Percentiles rank a stretch among this genome's conserved stretches.
These are phyloP conservation scores for Lucifuga dentata DNA, from an alignment of 2,113 vertebrate genomes.

Conservation along the genomic window DNA sequence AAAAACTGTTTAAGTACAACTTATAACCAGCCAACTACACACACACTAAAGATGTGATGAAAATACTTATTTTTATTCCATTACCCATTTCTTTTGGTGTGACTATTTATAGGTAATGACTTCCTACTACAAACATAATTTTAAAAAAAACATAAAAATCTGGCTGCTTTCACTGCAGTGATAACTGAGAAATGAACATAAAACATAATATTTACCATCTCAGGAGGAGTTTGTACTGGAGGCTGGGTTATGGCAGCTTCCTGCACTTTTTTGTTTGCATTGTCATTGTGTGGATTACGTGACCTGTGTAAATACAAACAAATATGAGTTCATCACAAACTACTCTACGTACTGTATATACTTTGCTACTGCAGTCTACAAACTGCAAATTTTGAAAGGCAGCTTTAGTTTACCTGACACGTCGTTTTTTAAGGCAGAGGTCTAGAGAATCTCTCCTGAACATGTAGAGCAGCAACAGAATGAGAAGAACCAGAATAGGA, in stretches of 20 bases:
- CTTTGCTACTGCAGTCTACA: not conserved
- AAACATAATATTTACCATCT: conserved; percentile 40
- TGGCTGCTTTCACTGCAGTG: not conserved
- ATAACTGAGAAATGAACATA: not conserved
- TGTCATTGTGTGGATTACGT: conserved; percentile 5
- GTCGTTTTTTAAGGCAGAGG: conserved; percentile 44
- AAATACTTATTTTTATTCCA: not conserved
- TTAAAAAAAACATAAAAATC: not conserved
- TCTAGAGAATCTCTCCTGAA: conserved; percentile 75
- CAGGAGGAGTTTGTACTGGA: conserved; percentile 13
- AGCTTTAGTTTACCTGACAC: conserved; percentile 47
- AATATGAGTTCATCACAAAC: not conserved
- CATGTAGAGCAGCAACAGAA: conserved; percentile 76
- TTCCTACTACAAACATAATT: no score
- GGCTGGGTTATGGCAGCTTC: conserved; percentile 12
- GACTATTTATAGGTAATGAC: not conserved
- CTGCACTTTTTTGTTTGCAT: conserved; percentile 18
- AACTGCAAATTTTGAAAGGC: not conserved
- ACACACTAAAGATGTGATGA: not conserved
- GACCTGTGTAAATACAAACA: conserved; percentile 53
- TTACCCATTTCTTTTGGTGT: not conserved
- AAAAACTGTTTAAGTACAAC: not conserved
- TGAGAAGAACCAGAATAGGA: conserved; percentile 73
- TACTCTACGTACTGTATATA: no score
- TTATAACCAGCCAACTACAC: not conserved